Evolutionary conservation across 2,113 vertebrate genomes (phyloP).

Genomic region (Pseudopipra pipra): DNA sequence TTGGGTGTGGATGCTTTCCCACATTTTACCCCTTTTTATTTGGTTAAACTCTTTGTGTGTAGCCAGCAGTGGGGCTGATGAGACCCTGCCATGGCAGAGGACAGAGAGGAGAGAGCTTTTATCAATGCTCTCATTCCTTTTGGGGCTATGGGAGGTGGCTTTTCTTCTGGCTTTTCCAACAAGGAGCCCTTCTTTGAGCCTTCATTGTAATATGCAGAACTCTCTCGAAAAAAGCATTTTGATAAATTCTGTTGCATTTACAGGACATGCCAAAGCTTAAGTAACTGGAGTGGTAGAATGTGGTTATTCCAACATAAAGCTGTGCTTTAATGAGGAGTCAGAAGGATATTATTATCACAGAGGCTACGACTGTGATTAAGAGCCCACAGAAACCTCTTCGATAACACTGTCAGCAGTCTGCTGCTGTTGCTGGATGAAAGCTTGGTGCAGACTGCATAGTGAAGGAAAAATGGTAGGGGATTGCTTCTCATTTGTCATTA

Average conservation of each 20-base stretch:
- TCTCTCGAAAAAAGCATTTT: background rate
- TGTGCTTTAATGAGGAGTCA: background rate
- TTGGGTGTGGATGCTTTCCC: rapidly evolving
- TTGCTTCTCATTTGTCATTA: background rate
- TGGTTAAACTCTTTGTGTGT: background rate
- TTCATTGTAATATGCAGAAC: background rate
- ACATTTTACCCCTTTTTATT: background rate
- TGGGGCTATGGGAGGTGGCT: background rate
- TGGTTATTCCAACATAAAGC: background rate
- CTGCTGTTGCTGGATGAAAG: background rate
- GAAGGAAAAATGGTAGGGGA: background rate
- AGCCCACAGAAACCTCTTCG: background rate
- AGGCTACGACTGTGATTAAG: background rate
- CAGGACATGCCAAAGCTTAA: background rate
- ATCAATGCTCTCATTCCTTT: rapidly evolving
- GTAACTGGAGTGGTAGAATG: background rate
- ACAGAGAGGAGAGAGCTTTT: background rate
- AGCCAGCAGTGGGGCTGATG: background rate
- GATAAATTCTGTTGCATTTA: background rate
- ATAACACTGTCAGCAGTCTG: background rate
- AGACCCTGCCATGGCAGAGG: background rate
- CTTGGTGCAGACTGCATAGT: background rate
- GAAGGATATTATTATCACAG: background rate
- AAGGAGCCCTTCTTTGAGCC: background rate
- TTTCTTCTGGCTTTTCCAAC: background rate